A percentile compares a stretch with the other conserved stretches of the same genome.
phyloP scores from a whole-genome alignment of 2,113 vertebrate genomes.

The Urocitellus parryii region DNA sequence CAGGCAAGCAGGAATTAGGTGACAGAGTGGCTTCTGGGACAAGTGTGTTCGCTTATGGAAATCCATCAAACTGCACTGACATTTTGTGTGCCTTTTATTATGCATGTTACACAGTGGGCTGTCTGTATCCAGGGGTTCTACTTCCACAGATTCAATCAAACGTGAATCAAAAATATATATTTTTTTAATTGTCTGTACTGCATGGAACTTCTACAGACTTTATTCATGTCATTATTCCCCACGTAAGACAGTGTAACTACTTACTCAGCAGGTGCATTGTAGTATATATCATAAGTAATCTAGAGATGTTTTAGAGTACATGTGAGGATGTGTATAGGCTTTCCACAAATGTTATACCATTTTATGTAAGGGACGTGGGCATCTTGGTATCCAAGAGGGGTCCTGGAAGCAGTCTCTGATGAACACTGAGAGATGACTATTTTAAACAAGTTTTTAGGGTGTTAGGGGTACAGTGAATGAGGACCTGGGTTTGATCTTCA shows the following conservation, averaged over 20 bases:
- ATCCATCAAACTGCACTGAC: background rate
- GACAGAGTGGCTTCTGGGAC: background rate
- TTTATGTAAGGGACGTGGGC: background rate
- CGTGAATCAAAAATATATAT: too few species aligned
- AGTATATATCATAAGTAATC: background rate
- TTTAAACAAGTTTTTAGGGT: background rate
- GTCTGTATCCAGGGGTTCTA: too few species aligned
- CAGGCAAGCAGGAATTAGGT: background rate
- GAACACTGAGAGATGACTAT: background rate
- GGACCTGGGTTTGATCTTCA: background rate
- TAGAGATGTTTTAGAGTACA: background rate
- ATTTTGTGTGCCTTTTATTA: background rate
- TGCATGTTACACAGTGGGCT: too few species aligned
- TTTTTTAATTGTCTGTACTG: background rate
- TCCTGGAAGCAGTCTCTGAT: background rate
- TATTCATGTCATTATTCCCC: background rate
- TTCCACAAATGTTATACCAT: background rate
- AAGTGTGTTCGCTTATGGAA: background rate
- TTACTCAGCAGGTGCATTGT: background rate
- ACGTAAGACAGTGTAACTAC: background rate
- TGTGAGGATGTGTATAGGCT: too few species aligned
- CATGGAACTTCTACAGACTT: background rate
- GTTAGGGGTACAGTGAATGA: background rate
- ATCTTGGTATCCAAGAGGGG: background rate
- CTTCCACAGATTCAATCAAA: too few species aligned